Conservation (phyloP, 1,140 invertebrate genomes). For the Drosophila murphyi region DNA sequence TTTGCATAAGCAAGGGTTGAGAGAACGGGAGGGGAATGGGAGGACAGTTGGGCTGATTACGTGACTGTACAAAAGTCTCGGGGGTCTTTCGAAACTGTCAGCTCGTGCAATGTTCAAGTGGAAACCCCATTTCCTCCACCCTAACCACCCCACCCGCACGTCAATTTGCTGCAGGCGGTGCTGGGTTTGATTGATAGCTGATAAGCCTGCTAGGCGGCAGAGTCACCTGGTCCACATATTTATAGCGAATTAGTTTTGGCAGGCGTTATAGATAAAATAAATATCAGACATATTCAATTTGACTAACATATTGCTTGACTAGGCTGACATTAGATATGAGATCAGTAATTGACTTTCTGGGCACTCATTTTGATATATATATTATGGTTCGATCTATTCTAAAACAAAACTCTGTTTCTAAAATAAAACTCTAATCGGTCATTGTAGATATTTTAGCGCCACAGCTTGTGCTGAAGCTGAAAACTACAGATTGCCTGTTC, state of each 20-base stretch:
- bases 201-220: slow-evolving; percentile 32
- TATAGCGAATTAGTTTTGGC: slow-evolving; percentile 10
- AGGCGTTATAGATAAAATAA: slow-evolving; percentile 10
- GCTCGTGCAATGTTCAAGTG: slow-evolving; percentile 69
- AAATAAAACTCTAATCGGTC: slow-evolving; percentile 52
- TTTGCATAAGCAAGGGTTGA: slow-evolving; percentile 29
- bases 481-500: slow-evolving; percentile 39
- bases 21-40: neutral
- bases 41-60: slow-evolving; percentile 46
- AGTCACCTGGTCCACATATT: slow-evolving; percentile 30
- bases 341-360: neutral
- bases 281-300: slow-evolving; percentile 3
- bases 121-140: too few relatives aligned
- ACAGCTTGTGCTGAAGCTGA: slow-evolving; percentile 43
- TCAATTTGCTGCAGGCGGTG: slow-evolving; percentile 25
- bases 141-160: too few relatives aligned
- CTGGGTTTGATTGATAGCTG: slow-evolving; percentile 66
- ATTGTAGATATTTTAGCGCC: slow-evolving; percentile 43
- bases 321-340: slow-evolving; percentile 2
- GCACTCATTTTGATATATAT: neutral
- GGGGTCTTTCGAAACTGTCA: slow-evolving; percentile 32
- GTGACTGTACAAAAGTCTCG: slow-evolving; percentile 75
- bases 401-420: too few relatives aligned
- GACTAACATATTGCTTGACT: slow-evolving; percentile 35
- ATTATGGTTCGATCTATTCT: slow-evolving; percentile 5